phyloP scores from a whole-genome alignment of 2,888 invertebrate species.

The Chirona hameri region DNA sequence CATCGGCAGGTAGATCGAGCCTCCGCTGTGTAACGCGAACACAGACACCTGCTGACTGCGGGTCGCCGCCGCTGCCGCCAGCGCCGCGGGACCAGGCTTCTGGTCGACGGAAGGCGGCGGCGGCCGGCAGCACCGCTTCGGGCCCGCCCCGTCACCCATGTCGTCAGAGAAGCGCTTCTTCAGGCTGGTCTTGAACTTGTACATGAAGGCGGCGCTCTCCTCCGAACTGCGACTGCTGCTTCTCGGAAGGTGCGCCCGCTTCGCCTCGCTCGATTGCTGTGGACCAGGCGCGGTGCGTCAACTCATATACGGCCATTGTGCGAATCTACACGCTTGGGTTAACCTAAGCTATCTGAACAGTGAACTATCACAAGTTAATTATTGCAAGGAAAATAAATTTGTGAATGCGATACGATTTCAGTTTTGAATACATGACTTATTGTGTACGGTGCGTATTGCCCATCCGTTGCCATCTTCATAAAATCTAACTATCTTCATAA shows the following conservation, averaged over 20 bases:
- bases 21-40: too few species aligned
- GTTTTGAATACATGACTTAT: too few species aligned
- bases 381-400: too few species aligned
- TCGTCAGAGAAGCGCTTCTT: conserved; percentile 72
- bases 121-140: not conserved
- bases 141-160: not conserved
- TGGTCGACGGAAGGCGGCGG: not conserved
- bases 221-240: not conserved
- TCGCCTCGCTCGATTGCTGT: not conserved
- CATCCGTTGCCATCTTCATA: too few species aligned
- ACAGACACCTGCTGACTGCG: not conserved
- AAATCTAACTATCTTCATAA: too few species aligned
- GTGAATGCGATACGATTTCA: too few species aligned
- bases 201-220: conserved; percentile 45
- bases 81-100: not conserved
- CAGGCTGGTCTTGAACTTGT: conserved; percentile 93
- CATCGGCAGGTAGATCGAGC: not conserved
- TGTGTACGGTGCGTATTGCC: too few species aligned
- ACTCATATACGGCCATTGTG: too few species aligned
- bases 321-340: too few species aligned
- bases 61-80: not conserved
- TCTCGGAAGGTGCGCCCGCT: not conserved
- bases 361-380: too few species aligned
- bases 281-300: too few species aligned
- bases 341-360: too few species aligned